phyloP scores from a whole-genome alignment of 2,113 vertebrate species.

The Phasianus colchicus region DNA sequence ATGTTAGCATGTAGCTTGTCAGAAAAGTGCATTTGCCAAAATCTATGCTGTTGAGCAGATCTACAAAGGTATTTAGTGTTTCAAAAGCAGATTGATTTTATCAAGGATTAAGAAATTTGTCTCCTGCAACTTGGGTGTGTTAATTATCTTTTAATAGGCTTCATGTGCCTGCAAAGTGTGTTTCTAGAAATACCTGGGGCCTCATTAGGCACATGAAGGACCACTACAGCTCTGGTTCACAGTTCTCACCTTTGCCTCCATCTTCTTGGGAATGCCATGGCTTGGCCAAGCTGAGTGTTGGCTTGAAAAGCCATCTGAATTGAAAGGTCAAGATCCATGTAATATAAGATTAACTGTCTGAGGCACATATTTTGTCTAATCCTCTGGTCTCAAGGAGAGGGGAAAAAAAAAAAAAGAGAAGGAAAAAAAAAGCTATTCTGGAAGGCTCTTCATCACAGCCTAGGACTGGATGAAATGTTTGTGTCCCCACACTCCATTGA shows the following conservation, averaged over 20 bases:
- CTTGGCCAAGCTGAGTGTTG: background rate
- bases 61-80: background rate
- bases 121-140: background rate
- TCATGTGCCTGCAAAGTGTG: background rate
- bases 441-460: background rate
- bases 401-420: no score
- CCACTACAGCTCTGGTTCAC: background rate
- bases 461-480: background rate
- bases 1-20: background rate
- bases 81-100: background rate
- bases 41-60: background rate
- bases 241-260: background rate
- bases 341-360: background rate
- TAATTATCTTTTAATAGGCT: background rate
- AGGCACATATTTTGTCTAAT: background rate
- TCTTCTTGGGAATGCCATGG: background rate
- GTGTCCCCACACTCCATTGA: background rate
- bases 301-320: background rate
- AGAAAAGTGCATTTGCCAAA: background rate
- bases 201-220: background rate
- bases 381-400: rapidly evolving
- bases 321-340: background rate
- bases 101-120: background rate
- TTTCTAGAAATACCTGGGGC: background rate
- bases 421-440: background rate